A percentile compares a stretch with the other conserved stretches of the same genome.
Evolutionary conservation across 2,888 invertebrate genomes (phyloP).

Genomic region (Bombyx huttoni): DNA sequence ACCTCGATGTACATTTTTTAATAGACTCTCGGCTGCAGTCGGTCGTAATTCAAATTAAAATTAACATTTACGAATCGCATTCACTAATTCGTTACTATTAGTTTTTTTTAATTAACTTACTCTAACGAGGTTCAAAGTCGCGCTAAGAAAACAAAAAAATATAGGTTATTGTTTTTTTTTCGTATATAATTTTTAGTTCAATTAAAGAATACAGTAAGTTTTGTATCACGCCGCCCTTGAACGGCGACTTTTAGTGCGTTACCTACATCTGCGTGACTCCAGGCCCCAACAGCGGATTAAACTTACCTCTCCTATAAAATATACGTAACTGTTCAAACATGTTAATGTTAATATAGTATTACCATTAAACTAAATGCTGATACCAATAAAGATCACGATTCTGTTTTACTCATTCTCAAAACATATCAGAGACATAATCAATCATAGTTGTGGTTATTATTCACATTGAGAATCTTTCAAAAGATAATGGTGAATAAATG

Average conservation of each 20-base stretch:
- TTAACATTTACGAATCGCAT: slow-evolving; percentile 8
- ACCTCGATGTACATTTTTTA: slow-evolving; percentile 18
- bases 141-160: too few relatives aligned
- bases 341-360: slow-evolving; percentile 34
- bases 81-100: slow-evolving; percentile 6
- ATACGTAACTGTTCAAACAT: slow-evolving; percentile 36
- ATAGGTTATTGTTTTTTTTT: too few relatives aligned
- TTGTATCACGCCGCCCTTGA: background rate
- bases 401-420: slow-evolving; percentile 17
- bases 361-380: slow-evolving; percentile 9
- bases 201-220: too few relatives aligned
- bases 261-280: slow-evolving; percentile 46
- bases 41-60: slow-evolving; percentile 20
- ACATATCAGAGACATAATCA: slow-evolving; percentile 12
- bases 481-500: background rate
- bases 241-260: slow-evolving; percentile 17
- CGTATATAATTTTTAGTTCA: too few relatives aligned
- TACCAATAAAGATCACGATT: slow-evolving; percentile 43
- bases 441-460: slow-evolving; percentile 9
- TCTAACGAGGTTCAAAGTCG: too few relatives aligned
- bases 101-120: too few relatives aligned
- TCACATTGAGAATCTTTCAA: background rate
- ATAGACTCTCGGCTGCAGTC: slow-evolving; percentile 23
- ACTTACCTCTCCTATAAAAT: slow-evolving; percentile 45
- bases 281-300: slow-evolving; percentile 47